Base-by-base conservation (phyloP, 2,888 invertebrate genomes). In the Hedychridium roseum region DNA sequence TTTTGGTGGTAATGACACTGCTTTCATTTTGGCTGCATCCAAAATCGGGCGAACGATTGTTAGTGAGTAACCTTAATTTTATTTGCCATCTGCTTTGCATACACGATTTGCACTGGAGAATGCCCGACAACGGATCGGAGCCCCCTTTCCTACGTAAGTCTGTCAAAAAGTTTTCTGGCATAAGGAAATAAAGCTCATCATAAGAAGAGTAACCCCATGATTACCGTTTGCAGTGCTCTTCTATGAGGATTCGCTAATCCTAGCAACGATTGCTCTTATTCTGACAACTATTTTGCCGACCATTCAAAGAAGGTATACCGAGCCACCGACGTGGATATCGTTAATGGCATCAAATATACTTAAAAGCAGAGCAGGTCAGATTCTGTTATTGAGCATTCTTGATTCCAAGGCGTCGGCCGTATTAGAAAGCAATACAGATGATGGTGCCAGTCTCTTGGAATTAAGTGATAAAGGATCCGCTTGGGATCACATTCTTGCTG, bases 61-160 rank as follows among this genome's bases (percentile, higher is more conserved):
- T 82, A 21, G 59, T 88, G 27, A 80, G 82, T 35, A 82, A 82
- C 57, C 79, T 86, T 32, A 85, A 84, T 67, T 78, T 88, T 2
- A 77, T 85, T 20, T 80, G 82, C 6, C 87, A 88, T 69, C 82
- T 86, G 41, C 66, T 82, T 9, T 84, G 83, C 66, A 67, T 86
- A 1, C 81, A 83, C 31, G 82, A 85, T 68, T 70, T 88, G 6
- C 81, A 82, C 9, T 84, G 82, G 74, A 76, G 79, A 38, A 73
- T 88, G 27, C 86, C 87, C 1, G 80, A 81, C 40, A 83, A 83
- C 63, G 86, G 86, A 0, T 7, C 2, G 3, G 20, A 17, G 7
- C 17, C 52, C 9, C 66, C 68, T 9, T 52, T 58, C 41, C 42
- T 72, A 23, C n/a, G 70, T 73, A 42, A 69, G 63, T 45, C 23